Conservation (phyloP, 2,888 invertebrate species). For the Archips crataeganus region DNA sequence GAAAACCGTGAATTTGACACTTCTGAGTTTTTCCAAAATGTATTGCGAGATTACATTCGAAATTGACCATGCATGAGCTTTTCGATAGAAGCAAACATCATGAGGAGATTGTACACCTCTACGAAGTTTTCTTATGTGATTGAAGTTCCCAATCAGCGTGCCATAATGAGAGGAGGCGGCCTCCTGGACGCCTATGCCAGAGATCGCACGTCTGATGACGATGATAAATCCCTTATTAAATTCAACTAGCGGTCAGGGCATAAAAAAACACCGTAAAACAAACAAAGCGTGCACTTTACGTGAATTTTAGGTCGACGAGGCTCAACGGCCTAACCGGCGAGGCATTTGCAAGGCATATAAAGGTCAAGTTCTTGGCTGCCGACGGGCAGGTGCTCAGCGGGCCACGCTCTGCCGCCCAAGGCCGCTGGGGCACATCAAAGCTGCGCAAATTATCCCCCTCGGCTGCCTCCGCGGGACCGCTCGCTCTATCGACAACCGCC, state of each 20-base stretch:
- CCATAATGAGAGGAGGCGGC: too few species aligned
- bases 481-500: conserved; percentile 52
- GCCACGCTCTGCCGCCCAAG: conserved; percentile 39
- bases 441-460: conserved; percentile 71
- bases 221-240: conserved; percentile 6
- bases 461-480: conserved; percentile 58
- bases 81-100: too few species aligned
- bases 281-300: conserved; percentile 33
- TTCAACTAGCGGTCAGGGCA: conserved; percentile 12
- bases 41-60: too few species aligned
- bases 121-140: too few species aligned
- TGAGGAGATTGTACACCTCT: too few species aligned
- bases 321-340: conserved; percentile 27
- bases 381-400: conserved; percentile 46
- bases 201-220: neutral
- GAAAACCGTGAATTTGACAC: too few species aligned
- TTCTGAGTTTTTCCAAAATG: too few species aligned
- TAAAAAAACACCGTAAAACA: conserved; percentile 16
- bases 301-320: conserved; percentile 37
- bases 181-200: neutral
- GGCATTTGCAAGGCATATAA: conserved; percentile 55
- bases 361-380: conserved; percentile 74
- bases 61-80: too few species aligned
- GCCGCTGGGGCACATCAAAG: conserved; percentile 43
- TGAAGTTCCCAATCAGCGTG: too few species aligned